Base-by-base conservation (phyloP, 1,140 invertebrate species). In the Wiebesia pumilae region DNA sequence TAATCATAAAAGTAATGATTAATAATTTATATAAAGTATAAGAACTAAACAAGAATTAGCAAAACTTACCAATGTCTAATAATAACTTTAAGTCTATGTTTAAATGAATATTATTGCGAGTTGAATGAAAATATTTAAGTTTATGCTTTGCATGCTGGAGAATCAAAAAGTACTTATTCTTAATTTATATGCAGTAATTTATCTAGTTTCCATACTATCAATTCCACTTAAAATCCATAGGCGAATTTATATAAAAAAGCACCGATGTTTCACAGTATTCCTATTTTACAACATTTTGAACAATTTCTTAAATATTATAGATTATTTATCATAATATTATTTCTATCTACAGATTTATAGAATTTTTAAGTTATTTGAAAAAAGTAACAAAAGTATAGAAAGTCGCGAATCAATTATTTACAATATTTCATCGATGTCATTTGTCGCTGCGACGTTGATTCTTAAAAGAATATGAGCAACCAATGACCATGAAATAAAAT, bases 211-310 rank as follows among this genome's bases (percentile, higher is more conserved):
- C 83, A 33, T 67, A 83, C 69, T 67, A 83, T 43, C 65, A 82
- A 88, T 82, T 81, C 73, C 65, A 51, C 6, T 75, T 81, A 62
- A 40, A 27, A 81, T 7, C 35, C 84, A 75, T 21, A 84, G 75
- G 67, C 3, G 3, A 58, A 71, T 79, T 83, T 87, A 78, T 69
- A 33, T 83, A 87, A 40, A 89, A n/a, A 89, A 89, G 87, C 89
- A 90, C 88, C 89, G 87, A 89, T 89, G 89, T 90, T 84, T 89
- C 87, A 86, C 88, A 88, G 71, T 65, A 83, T 80, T 87, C 65
- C 27, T 73, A 82, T 77, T 65, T 81, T 83, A 78, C 77, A 85
- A 54, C 75, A 40, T 88, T 54, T 77, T 80, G 12, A 75, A 88
- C 88, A 88, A 69, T 85, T 81, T 75, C 67, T 87, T 85, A 77